Conservation (phyloP, 2,888 invertebrate genomes). For the Linyphia triangularis region DNA sequence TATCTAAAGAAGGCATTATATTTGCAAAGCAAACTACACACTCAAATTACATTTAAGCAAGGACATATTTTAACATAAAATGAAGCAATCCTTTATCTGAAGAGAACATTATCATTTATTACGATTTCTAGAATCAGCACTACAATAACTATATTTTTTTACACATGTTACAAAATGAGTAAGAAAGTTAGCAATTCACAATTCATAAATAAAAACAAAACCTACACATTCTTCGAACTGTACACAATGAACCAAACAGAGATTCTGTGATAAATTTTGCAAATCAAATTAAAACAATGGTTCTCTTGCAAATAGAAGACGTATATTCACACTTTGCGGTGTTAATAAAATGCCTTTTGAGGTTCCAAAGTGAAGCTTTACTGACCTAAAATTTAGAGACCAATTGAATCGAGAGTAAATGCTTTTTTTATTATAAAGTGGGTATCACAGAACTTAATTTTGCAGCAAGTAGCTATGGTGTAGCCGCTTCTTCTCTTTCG, state of each 20-base stretch:
- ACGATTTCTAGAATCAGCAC: constrained; percentile 40
- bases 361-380: not conserved
- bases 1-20: no score
- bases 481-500: constrained; percentile 24
- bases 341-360: not conserved
- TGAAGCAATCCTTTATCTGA: constrained; percentile 1
- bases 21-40: no score
- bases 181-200: constrained; percentile 30
- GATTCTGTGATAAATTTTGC: not conserved
- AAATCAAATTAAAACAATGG: not conserved
- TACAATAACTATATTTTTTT: constrained; percentile 58
- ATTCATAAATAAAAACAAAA: constrained; percentile 40
- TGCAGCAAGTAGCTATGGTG: constrained; percentile 51
- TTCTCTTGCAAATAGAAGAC: not conserved
- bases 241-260: constrained; percentile 48
- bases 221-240: constrained; percentile 40
- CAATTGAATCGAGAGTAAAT: constrained; percentile 28
- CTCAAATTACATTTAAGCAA: no score
- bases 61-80: not conserved
- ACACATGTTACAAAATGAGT: constrained; percentile 64
- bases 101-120: constrained; percentile 33
- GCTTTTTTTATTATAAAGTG: constrained; percentile 40
- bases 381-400: constrained; percentile 43
- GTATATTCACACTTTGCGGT: not conserved
- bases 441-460: constrained; percentile 67